Evolutionary conservation across 2,888 invertebrate species (phyloP), one percentile per base, ranked within the genome.

Genomic region (Micoletzkya japonica): DNA sequence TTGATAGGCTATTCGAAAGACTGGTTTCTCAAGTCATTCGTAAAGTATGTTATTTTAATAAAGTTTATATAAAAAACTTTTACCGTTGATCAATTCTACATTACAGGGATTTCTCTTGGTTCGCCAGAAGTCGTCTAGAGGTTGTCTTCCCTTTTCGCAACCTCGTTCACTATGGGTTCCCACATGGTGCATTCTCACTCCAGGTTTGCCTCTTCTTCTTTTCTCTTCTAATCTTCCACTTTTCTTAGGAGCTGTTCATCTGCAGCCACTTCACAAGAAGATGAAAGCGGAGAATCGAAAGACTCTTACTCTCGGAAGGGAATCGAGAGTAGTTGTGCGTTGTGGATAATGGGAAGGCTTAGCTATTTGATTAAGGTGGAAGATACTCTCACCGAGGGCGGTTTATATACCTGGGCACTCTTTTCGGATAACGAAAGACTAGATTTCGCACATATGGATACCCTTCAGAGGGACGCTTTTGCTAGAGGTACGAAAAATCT

Each of bases 1-100:
- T 60, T 7, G 60, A 39, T 39, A 36, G 60, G 26, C 26, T 60
- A n/a, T 60, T 60, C 60, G 60, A 60, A 28, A 36, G 60, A 39
- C 37, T 60, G 6, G 60, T 60, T 10, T 37, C 60, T 24, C 60
- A 60, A 37, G 39, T 60, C 7, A 60, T 60, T 24, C 36, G 39
- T 26, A 60, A 60, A 39, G 60, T 60, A 4, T 24, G 7, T 52
- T n/a, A n/a, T 52, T 52, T n/a, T n/a, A 44, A 44, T 44, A 44
- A 14, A 44, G 20, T 44, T 44, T 14, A 44, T 54, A 60, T 10
- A 1, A 36, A 60, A 30, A 24, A 60, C 44, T 14, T 44, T n/a
- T 44, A 10, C 44, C 44, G 10, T 20, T 20, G 20, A 44, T 10
- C 10, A 20, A 14, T 20, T 14, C 44, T 44, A 14, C 44, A 36